Evolutionary conservation across 2,888 invertebrate species (phyloP), one percentile per base, ranked within the genome.

Genomic region (Tipula lateralis): DNA sequence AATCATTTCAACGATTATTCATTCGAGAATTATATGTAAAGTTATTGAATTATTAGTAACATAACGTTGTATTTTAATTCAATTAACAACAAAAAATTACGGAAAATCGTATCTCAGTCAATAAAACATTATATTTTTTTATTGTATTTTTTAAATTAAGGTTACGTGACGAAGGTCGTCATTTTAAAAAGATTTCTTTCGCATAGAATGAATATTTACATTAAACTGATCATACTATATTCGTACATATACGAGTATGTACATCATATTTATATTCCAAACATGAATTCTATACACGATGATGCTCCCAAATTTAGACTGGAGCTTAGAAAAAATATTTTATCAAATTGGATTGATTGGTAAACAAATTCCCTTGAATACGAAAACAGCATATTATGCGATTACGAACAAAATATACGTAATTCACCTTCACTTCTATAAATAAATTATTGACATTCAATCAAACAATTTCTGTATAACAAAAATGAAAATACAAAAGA

Each of bases 401-500:
- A 66, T 24, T 66, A 66, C 66, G 66, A 66, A 24, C 24, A 9
- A n/a, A n/a, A n/a, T n/a, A 66, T 66, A 24, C 44, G 16, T 44
- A 24, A 66, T 66, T 66, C 66, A 66, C 66, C 66, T 66, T 66
- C 66, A 66, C 24, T 66, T 66, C 66, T 66, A 66, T 66, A 66
- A 66, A 66, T 66, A 66, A 19, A 66, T 24, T 66, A 66, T 66
- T 66, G 66, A 66, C 66, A 66, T 66, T 19, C 66, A 50, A 44
- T 44, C 39, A n/a, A n/a, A n/a, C n/a, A 44, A 44, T 44, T 50
- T 50, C 44, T 50, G 16, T 50, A n/a, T n/a, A 50, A 50, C 44
- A 50, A 50, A 50, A 36, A 36, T 36, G 44, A n/a, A 44, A n/a
- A 44, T 44, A 44, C 3, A n/a, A 2, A 66, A 66, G n/a, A 66